Evolutionary conservation across 2,888 invertebrate genomes (phyloP).

Genomic region (Rhodophaea formosa): DNA sequence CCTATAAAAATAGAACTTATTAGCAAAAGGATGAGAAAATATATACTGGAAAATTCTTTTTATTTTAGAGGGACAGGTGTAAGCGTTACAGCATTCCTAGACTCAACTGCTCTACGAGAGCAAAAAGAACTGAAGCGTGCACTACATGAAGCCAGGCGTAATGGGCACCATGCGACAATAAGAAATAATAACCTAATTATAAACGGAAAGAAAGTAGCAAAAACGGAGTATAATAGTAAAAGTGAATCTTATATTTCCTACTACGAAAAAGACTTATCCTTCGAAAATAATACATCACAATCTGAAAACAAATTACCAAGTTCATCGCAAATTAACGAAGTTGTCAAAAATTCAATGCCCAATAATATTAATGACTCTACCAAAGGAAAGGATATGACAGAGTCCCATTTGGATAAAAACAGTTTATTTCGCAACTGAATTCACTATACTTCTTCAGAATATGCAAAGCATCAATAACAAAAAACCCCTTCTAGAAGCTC

Average conservation of each 20-base stretch:
- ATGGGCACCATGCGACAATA: constrained; percentile 20
- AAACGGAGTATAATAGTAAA: background rate
- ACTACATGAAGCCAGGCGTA: constrained; percentile 8
- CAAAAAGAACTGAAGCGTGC: constrained; percentile 17
- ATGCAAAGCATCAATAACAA: constrained; percentile 26
- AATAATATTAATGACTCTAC: no score
- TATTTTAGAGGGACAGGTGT: constrained; percentile 19
- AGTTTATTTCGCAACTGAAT: constrained; percentile 18
- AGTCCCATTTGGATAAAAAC: background rate
- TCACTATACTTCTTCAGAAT: constrained; percentile 24
- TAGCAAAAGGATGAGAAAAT: constrained; percentile 22
- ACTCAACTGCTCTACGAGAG: constrained; percentile 1
- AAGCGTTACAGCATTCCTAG: constrained; percentile 8
- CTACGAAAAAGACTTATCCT: no score
- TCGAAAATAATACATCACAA: no score
- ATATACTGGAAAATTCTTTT: constrained; percentile 15
- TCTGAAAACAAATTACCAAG: no score
- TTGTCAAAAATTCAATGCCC: no score
- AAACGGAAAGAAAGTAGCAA: constrained; percentile 17
- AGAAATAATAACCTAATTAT: constrained; percentile 20
- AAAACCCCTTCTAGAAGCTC: constrained; percentile 19
- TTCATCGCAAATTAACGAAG: no score
- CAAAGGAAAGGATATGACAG: background rate
- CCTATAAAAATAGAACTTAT: constrained; percentile 23
- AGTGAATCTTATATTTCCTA: no score